Evolutionary conservation across 2,797 vertebrate species (phyloP).

Genomic region (Karalla daura): DNA sequence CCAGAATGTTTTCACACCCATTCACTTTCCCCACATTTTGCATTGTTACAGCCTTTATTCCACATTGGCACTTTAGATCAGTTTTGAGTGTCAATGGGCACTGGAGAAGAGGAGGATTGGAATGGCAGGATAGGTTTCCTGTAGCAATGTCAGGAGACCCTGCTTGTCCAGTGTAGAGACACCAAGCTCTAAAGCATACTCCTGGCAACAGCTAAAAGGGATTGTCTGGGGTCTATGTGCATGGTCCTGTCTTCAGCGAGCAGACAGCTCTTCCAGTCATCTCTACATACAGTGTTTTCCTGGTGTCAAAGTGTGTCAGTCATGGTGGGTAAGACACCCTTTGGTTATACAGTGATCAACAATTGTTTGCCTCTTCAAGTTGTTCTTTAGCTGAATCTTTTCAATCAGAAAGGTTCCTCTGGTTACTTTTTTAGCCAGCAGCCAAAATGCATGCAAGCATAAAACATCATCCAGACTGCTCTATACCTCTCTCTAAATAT

Average conservation of each 20-base stretch:
- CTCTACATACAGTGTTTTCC: constrained; percentile 46
- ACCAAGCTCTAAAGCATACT: constrained; percentile 48
- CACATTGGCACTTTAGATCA: no score
- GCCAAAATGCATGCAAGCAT: constrained; percentile 32
- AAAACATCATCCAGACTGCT: constrained; percentile 36
- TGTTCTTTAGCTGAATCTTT: constrained; percentile 31
- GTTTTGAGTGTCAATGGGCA: no score
- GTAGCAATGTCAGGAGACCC: constrained; percentile 47
- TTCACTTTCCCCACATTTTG: no score
- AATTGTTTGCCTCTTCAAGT: constrained; percentile 13
- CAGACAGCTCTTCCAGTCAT: constrained; percentile 73
- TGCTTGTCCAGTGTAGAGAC: constrained; percentile 42
- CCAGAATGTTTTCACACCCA: no score
- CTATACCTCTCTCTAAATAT: constrained; percentile 39
- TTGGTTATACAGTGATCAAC: constrained; percentile 18
- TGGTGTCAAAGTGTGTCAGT: constrained; percentile 43
- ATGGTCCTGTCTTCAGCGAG: constrained; percentile 63
- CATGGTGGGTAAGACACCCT: constrained; percentile 27
- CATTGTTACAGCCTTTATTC: no score
- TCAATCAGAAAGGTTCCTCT: constrained; percentile 18
- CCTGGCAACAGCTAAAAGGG: constrained; percentile 65
- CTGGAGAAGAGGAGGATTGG: neutral
- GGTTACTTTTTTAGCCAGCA: constrained; percentile 13
- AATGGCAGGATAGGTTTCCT: constrained; percentile 13
- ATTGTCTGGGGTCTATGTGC: constrained; percentile 41